phyloP scores from a whole-genome alignment of 2,113 vertebrate species.

The Trematomus loennbergii region DNA sequence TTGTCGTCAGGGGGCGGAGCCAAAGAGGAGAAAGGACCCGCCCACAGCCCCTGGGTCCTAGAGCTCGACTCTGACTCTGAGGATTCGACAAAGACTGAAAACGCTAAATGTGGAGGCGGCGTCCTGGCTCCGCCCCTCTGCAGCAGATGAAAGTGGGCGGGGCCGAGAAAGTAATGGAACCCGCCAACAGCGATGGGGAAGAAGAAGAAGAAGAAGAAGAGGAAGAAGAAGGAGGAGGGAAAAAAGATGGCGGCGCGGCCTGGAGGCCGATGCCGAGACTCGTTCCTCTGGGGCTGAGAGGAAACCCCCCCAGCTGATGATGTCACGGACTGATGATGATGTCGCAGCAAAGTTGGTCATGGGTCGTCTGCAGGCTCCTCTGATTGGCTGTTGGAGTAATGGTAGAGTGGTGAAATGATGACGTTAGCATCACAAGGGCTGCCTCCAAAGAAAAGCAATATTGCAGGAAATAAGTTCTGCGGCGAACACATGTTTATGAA shows the following conservation, averaged over 20 bases:
- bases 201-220: neutral
- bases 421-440: no score
- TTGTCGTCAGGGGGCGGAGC: neutral
- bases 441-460: no score
- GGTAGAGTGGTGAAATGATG: neutral
- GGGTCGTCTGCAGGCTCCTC: neutral
- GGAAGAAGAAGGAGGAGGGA: neutral
- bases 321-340: neutral
- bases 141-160: slow-evolving; percentile 89
- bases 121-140: slow-evolving; percentile 86
- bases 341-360: slow-evolving; percentile 7
- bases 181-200: slow-evolving; percentile 20
- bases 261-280: slow-evolving; percentile 98
- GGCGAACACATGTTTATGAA: no score
- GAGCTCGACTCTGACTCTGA: slow-evolving; percentile 70
- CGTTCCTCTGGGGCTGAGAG: slow-evolving; percentile 92
- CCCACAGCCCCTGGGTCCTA: slow-evolving; percentile 86
- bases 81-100: fast-evolving
- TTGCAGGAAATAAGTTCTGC: no score
- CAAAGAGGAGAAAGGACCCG: slow-evolving; percentile 29
- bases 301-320: slow-evolving; percentile 61
- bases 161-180: neutral
- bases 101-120: neutral
- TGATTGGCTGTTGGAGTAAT: slow-evolving; percentile 1
- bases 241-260: slow-evolving; percentile 64